Evolutionary conservation across 2,888 invertebrate genomes (phyloP), one percentile per base, ranked within the genome.

Genomic region (Tupiocoris notatus): DNA sequence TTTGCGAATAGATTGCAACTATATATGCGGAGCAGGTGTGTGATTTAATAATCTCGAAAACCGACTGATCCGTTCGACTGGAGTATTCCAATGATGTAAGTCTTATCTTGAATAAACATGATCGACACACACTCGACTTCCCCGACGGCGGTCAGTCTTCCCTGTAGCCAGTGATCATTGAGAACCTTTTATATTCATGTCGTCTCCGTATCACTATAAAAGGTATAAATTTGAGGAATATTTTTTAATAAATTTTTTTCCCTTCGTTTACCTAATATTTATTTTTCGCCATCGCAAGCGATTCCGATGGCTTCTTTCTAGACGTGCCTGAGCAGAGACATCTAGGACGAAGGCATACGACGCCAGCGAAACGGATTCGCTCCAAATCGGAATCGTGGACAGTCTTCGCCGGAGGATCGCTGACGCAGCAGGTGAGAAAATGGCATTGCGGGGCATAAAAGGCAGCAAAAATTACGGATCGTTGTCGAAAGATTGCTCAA

Each of bases 311-410:
- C 39, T 63, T 73, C 73, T 17, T 73, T 62, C 21, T 73, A 61
- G 73, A 73, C 21, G 73, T 62, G 39, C 39, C 73, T 18, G 73
- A 62, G 24, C 62, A 73, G 20, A 61, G 62, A 54, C 61, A 73
- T 21, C 54, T 73, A 9, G 22, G 56, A 20, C 25, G 63, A 22
- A 73, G 73, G 39, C 25, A 63, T 24, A 62, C 73, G 1, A 20
- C 56, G 25, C 70, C 70, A 1, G 63, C 22, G 16, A 73, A 54
- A 20, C 61, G 73, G 20, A 73, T 75, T n/a, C 70, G 79, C 9
- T 79, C 79, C 0, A 79, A 79, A 57, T 79, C 79, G 12, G 79
- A 79, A 58, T 78, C 78, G 0, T 78, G 78, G 64, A 74, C 78
- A 3, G 68, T 79, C 58, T 78, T 78, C 54, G 65, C 77, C 23